Percentiles rank a stretch among this genome's conserved stretches.
These are phyloP conservation scores for Norana najaformis DNA, from an alignment of 2,888 invertebrate species.

Conservation along the genomic window DNA sequence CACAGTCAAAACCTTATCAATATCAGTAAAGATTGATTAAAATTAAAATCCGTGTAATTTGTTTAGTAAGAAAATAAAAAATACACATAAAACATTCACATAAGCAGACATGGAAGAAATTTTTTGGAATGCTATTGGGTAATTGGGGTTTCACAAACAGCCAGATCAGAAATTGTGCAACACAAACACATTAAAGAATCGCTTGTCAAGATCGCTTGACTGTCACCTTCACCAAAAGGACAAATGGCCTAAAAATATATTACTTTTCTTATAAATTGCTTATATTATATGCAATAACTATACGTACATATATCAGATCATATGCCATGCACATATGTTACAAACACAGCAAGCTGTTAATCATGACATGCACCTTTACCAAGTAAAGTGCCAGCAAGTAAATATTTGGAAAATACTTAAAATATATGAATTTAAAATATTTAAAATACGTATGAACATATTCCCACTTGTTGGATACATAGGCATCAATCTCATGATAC, in stretches of 20 bases:
- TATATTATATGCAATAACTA: background rate
- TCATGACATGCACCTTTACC: background rate
- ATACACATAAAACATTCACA: background rate
- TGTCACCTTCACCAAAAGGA: background rate
- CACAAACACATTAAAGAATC: background rate
- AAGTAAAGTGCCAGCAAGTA: background rate
- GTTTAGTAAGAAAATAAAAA: conserved; percentile 1
- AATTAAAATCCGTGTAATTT: background rate
- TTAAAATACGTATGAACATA: background rate
- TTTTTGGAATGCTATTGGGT: background rate
- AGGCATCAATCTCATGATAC: background rate
- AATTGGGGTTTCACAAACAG: background rate
- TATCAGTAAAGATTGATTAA: background rate
- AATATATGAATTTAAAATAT: conserved; percentile 3
- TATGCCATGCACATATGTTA: conserved; percentile 9
- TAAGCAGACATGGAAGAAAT: background rate
- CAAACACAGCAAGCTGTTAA: background rate
- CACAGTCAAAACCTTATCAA: background rate
- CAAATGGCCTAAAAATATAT: background rate
- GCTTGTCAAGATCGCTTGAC: background rate
- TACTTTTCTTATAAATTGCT: background rate
- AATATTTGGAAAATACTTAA: background rate
- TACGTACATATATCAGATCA: background rate
- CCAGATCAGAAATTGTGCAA: background rate
- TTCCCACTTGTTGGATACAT: background rate